phyloP scores from a whole-genome alignment of 64 coral and sea anemone species.

The Montipora sp. region DNA sequence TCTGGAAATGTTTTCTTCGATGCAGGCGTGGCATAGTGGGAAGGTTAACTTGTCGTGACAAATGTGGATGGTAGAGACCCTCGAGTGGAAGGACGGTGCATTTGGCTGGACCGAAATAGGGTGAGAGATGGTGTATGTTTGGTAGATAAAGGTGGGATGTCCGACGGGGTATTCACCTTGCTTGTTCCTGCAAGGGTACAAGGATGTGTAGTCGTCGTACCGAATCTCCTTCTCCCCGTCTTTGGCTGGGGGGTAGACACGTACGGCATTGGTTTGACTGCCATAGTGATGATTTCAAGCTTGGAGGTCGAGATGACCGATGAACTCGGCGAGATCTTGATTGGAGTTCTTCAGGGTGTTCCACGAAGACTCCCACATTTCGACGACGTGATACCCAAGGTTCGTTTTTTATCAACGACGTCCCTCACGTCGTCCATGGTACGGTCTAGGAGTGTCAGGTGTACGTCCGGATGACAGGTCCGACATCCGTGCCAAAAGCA shows the following conservation, averaged over 20 bases:
- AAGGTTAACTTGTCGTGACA: slow-evolving; percentile 14
- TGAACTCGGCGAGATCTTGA: no score
- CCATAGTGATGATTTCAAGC: slow-evolving; percentile 9
- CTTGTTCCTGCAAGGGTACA: slow-evolving; percentile 47
- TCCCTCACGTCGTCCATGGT: neutral
- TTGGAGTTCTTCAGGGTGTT: no score
- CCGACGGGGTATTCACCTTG: no score
- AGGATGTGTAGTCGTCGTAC: slow-evolving; percentile 4
- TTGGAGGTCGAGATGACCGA: neutral
- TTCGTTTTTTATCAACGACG: neutral
- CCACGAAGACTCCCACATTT: neutral
- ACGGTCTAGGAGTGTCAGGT: neutral
- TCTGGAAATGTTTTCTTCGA: no score
- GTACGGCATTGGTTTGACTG: neutral
- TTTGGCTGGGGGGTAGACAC: neutral
- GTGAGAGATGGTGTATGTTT: no score
- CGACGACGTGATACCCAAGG: no score
- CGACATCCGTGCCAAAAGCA: slow-evolving; percentile 51
- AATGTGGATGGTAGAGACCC: slow-evolving; percentile 20
- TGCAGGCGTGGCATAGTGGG: slow-evolving; percentile 4
- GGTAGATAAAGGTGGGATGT: no score
- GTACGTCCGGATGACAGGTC: slow-evolving; percentile 17
- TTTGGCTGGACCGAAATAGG: neutral
- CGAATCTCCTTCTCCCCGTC: neutral
- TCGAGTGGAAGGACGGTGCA: slow-evolving; percentile 4